These are phyloP conservation scores for Choloepus hoffmanni DNA, from an alignment of 2,113 vertebrate genomes.

Conservation along the genomic window DNA sequence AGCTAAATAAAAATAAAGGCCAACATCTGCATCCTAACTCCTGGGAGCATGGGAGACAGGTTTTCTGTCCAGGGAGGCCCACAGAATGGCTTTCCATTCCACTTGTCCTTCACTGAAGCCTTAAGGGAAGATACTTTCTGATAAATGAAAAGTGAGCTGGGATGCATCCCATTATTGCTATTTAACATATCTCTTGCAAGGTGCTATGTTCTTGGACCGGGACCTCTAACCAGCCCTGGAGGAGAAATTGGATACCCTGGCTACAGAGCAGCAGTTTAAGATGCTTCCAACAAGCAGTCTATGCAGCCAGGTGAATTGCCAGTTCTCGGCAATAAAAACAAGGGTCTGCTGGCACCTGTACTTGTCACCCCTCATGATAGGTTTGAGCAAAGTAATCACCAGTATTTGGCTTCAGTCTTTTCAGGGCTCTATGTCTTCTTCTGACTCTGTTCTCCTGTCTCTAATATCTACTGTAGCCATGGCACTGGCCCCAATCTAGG, in stretches of 20 bases:
- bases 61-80: background rate
- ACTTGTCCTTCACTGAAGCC: background rate
- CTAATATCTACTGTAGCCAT: background rate
- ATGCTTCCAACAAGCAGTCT: background rate
- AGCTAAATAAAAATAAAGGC: background rate
- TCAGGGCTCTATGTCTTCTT: background rate
- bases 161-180: background rate
- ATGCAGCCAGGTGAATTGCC: background rate
- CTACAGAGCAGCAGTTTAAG: background rate
- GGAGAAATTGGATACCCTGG: background rate
- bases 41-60: background rate
- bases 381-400: background rate
- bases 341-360: background rate
- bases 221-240: background rate
- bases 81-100: background rate
- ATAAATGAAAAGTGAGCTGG: background rate
- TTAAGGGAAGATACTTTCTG: background rate
- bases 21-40: background rate
- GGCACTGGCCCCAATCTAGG: background rate
- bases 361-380: background rate
- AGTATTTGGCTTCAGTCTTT: background rate
- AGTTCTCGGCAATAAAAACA: constrained; percentile 9
- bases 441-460: background rate
- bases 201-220: background rate
- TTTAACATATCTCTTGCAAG: constrained; percentile 11